Evolutionary conservation across 2,797 vertebrate species (phyloP).

Genomic region (Liparis tanakae): DNA sequence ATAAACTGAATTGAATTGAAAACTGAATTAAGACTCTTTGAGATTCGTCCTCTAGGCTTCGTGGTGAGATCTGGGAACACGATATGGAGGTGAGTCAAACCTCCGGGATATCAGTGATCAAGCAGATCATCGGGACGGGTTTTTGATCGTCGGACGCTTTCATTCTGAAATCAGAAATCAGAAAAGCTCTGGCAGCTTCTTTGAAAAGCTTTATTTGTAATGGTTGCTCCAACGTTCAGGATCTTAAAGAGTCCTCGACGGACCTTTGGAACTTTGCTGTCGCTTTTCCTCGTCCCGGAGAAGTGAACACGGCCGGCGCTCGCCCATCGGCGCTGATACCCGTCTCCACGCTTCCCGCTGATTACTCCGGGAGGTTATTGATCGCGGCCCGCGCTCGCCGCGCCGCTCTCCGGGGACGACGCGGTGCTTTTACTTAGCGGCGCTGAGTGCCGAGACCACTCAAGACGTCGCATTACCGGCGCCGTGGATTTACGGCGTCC

Average conservation of each 20-base stretch:
- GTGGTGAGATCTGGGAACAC: no score
- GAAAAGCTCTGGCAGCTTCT: neutral
- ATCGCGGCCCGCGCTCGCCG: conserved; percentile 51
- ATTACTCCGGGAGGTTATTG: conserved; percentile 45
- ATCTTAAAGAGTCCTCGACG: neutral
- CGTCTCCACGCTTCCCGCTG: conserved; percentile 32
- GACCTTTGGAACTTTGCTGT: no score
- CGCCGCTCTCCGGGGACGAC: conserved; percentile 35
- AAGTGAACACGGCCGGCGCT: neutral
- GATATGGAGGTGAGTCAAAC: neutral
- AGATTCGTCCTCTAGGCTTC: no score
- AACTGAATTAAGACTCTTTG: no score
- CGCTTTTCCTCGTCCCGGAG: neutral
- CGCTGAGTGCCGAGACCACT: conserved; percentile 51
- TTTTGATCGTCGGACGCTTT: neutral
- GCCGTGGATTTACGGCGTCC: conserved; percentile 62
- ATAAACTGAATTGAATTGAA: no score
- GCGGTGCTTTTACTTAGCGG: conserved; percentile 42
- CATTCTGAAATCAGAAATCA: neutral
- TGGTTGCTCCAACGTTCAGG: neutral
- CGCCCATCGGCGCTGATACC: conserved; percentile 36
- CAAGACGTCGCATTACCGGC: conserved; percentile 47
- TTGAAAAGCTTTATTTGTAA: neutral
- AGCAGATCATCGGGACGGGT: neutral
- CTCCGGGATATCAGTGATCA: conserved; percentile 4